A percentile compares a stretch with the other conserved stretches of the same genome.
phyloP scores from a whole-genome alignment of 2,797 vertebrate genomes.

The Sebastes diaconus region DNA sequence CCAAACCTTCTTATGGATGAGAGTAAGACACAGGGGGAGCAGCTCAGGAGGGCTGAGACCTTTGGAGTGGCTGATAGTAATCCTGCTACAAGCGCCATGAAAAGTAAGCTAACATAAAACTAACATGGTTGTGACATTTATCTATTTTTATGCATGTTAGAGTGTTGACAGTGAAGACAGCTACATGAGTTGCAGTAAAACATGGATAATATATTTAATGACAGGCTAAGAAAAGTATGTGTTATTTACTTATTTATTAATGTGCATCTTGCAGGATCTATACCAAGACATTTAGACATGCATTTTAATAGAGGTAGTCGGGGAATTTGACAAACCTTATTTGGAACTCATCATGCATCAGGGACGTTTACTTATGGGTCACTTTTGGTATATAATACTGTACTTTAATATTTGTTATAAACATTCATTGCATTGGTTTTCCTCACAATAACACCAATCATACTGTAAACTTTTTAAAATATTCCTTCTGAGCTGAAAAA shows the following conservation, averaged over 20 bases:
- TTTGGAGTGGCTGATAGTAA: constrained; percentile 75
- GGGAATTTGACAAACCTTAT: background rate
- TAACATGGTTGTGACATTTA: background rate
- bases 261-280: background rate
- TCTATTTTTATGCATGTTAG: background rate
- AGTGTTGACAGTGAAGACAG: background rate
- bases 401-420: background rate
- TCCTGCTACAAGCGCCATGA: constrained; percentile 30
- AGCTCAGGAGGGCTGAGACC: constrained; percentile 72
- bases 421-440: background rate
- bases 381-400: background rate
- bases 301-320: background rate
- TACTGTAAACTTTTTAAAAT: background rate
- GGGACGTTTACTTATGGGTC: background rate
- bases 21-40: background rate
- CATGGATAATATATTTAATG: background rate
- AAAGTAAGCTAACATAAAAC: constrained; percentile 74
- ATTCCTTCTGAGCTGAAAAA: background rate
- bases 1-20: constrained; percentile 59
- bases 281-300: background rate
- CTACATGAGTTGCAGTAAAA: background rate
- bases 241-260: background rate
- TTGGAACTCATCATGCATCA: background rate
- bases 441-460: background rate
- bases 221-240: background rate